Evolutionary conservation across 1,140 invertebrate species (phyloP).

Genomic region (Megalopta genalis): DNA sequence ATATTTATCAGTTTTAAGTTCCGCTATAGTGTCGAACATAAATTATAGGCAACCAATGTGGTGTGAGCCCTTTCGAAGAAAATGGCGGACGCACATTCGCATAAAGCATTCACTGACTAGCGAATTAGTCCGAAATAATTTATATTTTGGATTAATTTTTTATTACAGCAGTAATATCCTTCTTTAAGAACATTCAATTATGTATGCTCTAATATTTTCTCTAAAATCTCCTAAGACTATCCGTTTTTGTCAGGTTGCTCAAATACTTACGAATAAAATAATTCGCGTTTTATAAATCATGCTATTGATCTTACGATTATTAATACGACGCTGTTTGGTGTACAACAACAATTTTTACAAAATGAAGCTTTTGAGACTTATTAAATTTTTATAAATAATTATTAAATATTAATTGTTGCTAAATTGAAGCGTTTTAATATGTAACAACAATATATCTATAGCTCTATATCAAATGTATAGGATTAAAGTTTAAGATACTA

Average conservation of each 20-base stretch:
- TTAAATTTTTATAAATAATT: not conserved
- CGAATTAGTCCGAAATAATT: slow-evolving; percentile 62
- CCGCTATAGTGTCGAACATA: slow-evolving; percentile 29
- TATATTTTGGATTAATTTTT: not conserved
- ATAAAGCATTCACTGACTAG: slow-evolving; percentile 65
- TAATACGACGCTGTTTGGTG: not conserved
- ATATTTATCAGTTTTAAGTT: not conserved
- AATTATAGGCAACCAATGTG: slow-evolving; percentile 46
- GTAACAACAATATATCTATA: not conserved
- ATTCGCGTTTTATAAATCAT: not conserved
- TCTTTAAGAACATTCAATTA: not conserved
- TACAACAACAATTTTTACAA: not conserved
- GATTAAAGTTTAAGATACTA: slow-evolving; percentile 23
- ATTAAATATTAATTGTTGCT: not conserved
- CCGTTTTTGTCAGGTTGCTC: not conserved
- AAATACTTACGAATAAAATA: too few species aligned
- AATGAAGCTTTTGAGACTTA: slow-evolving; percentile 2
- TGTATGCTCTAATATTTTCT: not conserved
- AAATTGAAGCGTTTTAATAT: not conserved
- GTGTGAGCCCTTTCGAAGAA: slow-evolving; percentile 73
- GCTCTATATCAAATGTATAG: slow-evolving; percentile 6
- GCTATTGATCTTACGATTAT: slow-evolving; percentile 49
- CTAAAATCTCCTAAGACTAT: not conserved
- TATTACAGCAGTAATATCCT: not conserved
- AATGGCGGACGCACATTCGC: slow-evolving; percentile 73